These are phyloP conservation scores for Chelonoidis abingdonii DNA, from an alignment of 2,113 vertebrate species.

Conservation along the genomic window DNA sequence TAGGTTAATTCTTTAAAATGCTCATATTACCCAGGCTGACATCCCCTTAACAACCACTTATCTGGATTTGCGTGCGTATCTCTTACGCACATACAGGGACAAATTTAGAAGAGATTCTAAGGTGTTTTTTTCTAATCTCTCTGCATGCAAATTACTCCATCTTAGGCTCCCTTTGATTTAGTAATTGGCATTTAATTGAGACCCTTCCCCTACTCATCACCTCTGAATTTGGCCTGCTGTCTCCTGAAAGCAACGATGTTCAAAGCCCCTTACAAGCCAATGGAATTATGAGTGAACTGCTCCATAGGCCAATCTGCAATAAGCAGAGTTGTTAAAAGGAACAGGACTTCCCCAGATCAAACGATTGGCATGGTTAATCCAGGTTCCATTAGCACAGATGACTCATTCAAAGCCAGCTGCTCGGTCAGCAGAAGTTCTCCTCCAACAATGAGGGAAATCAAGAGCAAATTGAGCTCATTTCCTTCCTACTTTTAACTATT, in stretches of 20 bases:
- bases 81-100: neutral
- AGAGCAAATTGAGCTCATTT: neutral
- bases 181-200: neutral
- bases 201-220: neutral
- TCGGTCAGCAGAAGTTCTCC: neutral
- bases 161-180: neutral
- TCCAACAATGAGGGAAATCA: neutral
- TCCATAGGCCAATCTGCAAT: neutral
- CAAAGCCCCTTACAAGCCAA: neutral
- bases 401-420: neutral
- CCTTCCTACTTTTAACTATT: accelerated
- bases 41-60: too few species aligned
- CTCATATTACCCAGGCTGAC: neutral
- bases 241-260: neutral
- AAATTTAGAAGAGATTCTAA: neutral
- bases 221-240: neutral
- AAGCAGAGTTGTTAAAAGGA: neutral
- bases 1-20: neutral
- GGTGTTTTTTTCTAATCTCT: neutral
- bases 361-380: neutral
- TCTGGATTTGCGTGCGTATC: neutral
- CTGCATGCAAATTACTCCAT: neutral
- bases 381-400: neutral
- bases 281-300: neutral
- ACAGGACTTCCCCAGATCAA: neutral